These are phyloP conservation scores for Alsophila aescularia DNA, from an alignment of 2,888 invertebrate genomes.

Conservation along the genomic window DNA sequence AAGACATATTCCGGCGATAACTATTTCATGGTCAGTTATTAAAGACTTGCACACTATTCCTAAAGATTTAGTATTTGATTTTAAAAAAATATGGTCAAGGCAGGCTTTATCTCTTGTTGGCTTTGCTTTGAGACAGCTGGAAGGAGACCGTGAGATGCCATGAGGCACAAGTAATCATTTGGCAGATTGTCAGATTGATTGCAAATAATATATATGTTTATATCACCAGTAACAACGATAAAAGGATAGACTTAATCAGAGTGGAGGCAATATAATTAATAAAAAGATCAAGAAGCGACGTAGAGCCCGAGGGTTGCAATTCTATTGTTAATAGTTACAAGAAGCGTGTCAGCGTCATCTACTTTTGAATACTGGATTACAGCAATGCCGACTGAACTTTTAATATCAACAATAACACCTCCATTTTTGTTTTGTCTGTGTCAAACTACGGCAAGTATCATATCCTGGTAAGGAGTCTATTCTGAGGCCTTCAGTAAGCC, in stretches of 20 bases:
- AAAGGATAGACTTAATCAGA: not conserved
- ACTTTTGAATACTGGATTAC: not conserved
- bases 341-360: not conserved
- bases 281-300: not conserved
- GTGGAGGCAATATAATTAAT: not conserved
- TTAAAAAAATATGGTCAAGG: conserved; percentile 2
- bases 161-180: not conserved
- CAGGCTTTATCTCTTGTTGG: too few relatives aligned
- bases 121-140: not conserved
- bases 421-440: not conserved
- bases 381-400: not conserved
- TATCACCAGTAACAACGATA: not conserved
- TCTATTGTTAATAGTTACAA: not conserved
- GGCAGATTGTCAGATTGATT: not conserved
- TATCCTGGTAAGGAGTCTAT: not conserved
- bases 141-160: not conserved
- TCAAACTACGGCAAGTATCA: not conserved
- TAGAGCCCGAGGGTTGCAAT: not conserved
- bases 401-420: not conserved
- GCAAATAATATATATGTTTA: not conserved
- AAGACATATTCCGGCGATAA: not conserved
- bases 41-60: not conserved
- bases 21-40: not conserved
- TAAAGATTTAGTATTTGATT: not conserved
- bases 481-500: not conserved